Base-by-base conservation (phyloP, 2,888 invertebrate genomes). In the Drosophila colorata region DNA sequence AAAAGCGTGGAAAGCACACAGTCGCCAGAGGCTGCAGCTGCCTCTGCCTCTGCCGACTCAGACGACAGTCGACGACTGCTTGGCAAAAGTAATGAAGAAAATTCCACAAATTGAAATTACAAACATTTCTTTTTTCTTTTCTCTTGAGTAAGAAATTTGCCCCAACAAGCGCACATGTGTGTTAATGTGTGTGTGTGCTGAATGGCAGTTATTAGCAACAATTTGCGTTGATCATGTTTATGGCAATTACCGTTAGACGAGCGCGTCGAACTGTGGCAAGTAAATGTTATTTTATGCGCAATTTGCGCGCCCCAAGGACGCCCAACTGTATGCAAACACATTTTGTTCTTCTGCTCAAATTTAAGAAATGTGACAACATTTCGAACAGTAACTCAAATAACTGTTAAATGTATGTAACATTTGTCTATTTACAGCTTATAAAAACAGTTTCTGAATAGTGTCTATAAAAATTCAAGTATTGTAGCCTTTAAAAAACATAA, bases 101-200 rank as follows among this genome's bases (percentile, higher is more conserved):
- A 84, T 84, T 83, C 70, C 52, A 44, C 78, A 84, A 84, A 88
- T 88, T 84, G 84, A 85, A 85, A 85, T 88, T 88, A 87, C 76
- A 87, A 87, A 68, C 67, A 73, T 71, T 82, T 75, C 66, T 47
- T 41, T 49, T 66, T 33, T 38, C 25, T 59, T 55, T 47, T 2
- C 49, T 35, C 28, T 11, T 20, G n/a, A 64, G 43, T 53, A 68
- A 55, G 44, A 53, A 72, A 64, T 56, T 64, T 75, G 16, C 41
- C 28, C 40, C 56, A 46, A 8, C 56, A 49, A 59, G 16, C 37
- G 11, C 9, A 31, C 23, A 56, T 49, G 46, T 40, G n/a, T 35
- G 8, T 18, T 25, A 38, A 47, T 56, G 48, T 38, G 53, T 20
- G 57, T 33, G 46, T 63, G 61, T 57, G 49, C 61, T 38, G 35